Evolutionary conservation across 2,113 vertebrate species (phyloP).

Genomic region (Clarias magur): DNA sequence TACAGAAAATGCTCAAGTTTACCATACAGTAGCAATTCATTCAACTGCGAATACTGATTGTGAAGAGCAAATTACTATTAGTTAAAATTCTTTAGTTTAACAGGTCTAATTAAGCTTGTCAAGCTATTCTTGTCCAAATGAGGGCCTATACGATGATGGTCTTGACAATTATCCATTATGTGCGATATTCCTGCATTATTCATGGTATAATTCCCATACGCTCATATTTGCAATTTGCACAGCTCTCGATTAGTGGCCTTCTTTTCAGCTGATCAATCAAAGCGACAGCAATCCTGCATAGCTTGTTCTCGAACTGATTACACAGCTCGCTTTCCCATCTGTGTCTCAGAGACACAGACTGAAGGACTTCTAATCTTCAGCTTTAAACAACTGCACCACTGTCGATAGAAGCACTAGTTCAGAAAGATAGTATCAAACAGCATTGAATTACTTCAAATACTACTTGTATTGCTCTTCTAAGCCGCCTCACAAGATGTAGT

Average conservation of each 20-base stretch:
- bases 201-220: constrained; percentile 29
- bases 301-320: constrained; percentile 44
- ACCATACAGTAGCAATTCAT: neutral
- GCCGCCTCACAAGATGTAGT: neutral
- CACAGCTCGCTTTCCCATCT: constrained; percentile 43
- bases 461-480: neutral
- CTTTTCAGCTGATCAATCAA: constrained; percentile 42
- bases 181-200: constrained; percentile 40
- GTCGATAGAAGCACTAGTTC: neutral
- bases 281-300: constrained; percentile 19
- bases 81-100: neutral
- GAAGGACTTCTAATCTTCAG: constrained; percentile 31
- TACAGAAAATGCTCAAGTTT: neutral
- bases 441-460: constrained; percentile 20
- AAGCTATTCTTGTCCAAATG: constrained; percentile 34
- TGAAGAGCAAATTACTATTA: constrained; percentile 26
- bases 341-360: constrained; percentile 38
- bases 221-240: constrained; percentile 35
- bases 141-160: neutral
- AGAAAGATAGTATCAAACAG: neutral
- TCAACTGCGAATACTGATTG: neutral
- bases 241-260: constrained; percentile 22
- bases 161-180: constrained; percentile 40
- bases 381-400: constrained; percentile 19
- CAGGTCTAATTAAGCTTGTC: constrained; percentile 25